Evolutionary conservation across 2,888 invertebrate species (phyloP), one percentile per base, ranked within the genome.

Genomic region (Diplolepis rosae): DNA sequence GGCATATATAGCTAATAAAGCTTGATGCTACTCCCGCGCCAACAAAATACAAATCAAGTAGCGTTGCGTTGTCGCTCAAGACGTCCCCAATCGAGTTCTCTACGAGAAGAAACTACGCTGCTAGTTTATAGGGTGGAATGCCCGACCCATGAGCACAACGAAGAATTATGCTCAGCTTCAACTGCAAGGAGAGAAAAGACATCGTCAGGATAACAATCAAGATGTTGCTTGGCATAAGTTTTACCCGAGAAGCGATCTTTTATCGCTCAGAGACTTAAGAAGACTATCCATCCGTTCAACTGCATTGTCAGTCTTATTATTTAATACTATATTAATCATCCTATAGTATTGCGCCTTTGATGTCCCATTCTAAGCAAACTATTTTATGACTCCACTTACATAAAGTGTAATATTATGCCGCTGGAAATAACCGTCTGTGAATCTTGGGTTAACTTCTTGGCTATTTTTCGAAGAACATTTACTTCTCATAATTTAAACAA

Each of bases 1-100:
- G 48, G 56, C 45, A 69, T 56, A 70, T 56, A 66, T 61, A 69
- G 66, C 68, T 68, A 71, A 77, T 77, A 78, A 76, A 79, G 76
- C 69, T 68, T 35, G 65, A 75, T 69, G 30, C 51, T 11, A 61
- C 45, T 51, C 67, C 50, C 48, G 50, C 65, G 69, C 65, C 74
- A 74, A 71, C 71, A 76, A 73, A 74, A 75, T 68, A 68, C 32
- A 65, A 74, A 74, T 79, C 70, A 70, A 24, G 54, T 39, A 11
- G 48, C 39, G 28, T 50, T 28, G 51, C 11, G 35, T 22, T 70
- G 70, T 70, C 66, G 56, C 70, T 70, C 70, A 70, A 70, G 70
- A 35, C 24, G 9, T 66, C 45, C 32, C 18, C 48, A 22, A 66
- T 66, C 45, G 27, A 61, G 32, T 39, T 35, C 24, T 42, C 24